Evolutionary conservation across 35 echinoderm and acorn worm species (phyloP).

Genomic region (Apostichopus japonicus): DNA sequence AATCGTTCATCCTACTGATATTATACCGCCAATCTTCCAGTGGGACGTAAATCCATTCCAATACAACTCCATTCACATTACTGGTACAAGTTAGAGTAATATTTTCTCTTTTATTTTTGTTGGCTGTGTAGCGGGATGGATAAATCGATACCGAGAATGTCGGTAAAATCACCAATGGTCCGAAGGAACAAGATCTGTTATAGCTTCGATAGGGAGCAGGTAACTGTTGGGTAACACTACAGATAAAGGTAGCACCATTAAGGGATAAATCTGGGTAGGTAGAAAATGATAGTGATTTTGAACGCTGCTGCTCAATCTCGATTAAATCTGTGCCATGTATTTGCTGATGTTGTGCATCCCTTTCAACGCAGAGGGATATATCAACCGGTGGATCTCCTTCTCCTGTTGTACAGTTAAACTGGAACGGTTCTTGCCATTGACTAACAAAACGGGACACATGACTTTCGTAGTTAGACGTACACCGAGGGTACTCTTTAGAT

Average conservation of each 20-base stretch:
- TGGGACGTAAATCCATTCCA: too few species aligned
- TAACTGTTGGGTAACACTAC: background rate
- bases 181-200: background rate
- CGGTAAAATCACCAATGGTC: background rate
- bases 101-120: background rate
- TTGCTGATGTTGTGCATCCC: background rate
- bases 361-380: background rate
- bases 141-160: background rate
- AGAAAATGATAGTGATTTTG: background rate
- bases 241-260: background rate
- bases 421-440: background rate
- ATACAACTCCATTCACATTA: too few species aligned
- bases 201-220: background rate
- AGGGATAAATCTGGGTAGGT: background rate
- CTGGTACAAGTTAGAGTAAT: too few species aligned
- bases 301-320: background rate
- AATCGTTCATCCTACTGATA: too few species aligned
- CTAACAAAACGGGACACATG: background rate
- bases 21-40: too few species aligned
- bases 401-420: constrained; percentile 5
- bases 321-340: background rate
- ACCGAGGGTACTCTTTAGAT: background rate
- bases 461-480: background rate
- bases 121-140: background rate
- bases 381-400: too few species aligned